Percentiles rank a stretch among this genome's conserved stretches.
Evolutionary conservation across 2,113 vertebrate species (phyloP).

Genomic region (Neolamprologus devosi): DNA sequence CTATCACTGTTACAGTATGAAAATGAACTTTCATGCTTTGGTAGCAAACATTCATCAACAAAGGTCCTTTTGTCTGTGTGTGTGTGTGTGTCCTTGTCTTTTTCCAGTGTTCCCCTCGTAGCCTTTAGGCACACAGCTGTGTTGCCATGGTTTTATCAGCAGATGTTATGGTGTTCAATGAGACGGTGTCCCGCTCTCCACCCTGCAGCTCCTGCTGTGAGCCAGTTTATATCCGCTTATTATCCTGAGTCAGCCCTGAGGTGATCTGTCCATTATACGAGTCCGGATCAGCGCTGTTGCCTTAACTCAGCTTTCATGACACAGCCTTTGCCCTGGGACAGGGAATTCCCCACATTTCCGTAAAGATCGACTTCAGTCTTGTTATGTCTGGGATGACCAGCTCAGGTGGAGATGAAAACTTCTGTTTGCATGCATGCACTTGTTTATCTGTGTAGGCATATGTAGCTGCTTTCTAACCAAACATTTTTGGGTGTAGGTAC

Average conservation of each 20-base stretch:
- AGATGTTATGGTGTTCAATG: slow-evolving; percentile 26
- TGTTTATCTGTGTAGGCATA: neutral
- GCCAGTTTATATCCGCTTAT: slow-evolving; percentile 49
- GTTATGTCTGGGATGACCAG: slow-evolving; percentile 42
- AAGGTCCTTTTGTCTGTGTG: slow-evolving; percentile 28
- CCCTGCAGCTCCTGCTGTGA: slow-evolving; percentile 41
- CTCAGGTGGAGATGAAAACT: slow-evolving; percentile 19
- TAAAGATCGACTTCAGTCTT: neutral
- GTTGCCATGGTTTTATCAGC: slow-evolving; percentile 44
- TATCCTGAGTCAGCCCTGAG: slow-evolving; percentile 20
- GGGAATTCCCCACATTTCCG: slow-evolving; percentile 26
- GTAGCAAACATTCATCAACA: slow-evolving; percentile 9
- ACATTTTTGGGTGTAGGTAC: neutral
- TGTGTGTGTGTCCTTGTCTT: neutral
- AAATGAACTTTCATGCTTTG: slow-evolving; percentile 11
- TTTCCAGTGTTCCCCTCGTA: slow-evolving; percentile 22
- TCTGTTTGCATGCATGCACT: neutral
- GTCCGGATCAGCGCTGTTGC: slow-evolving; percentile 10
- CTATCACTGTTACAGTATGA: neutral
- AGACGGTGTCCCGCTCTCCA: slow-evolving; percentile 3
- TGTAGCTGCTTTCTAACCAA: neutral
- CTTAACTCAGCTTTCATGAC: slow-evolving; percentile 38
- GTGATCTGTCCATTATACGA: slow-evolving; percentile 15
- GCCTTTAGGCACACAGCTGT: slow-evolving; percentile 63
- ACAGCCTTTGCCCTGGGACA: neutral